A percentile compares a stretch with the other conserved stretches of the same genome.
Evolutionary conservation across 1,140 invertebrate species (phyloP).

Genomic region (Dysdera silvatica): DNA sequence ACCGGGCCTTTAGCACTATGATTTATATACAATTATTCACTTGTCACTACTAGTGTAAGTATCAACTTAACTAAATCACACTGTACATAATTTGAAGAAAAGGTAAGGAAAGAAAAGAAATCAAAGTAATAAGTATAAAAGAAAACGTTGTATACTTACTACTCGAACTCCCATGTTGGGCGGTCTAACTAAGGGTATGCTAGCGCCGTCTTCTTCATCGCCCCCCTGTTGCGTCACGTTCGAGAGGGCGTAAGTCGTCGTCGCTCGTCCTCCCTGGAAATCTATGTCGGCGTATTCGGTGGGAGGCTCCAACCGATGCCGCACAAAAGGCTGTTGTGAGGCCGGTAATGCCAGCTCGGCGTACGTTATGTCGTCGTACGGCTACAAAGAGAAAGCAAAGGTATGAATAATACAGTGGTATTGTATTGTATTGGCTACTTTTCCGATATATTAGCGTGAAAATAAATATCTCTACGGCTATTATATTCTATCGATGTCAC

Average conservation of each 20-base stretch:
- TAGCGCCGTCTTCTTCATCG: slow-evolving; percentile 13
- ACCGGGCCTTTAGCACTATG: too few relatives aligned
- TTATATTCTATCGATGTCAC: too few relatives aligned
- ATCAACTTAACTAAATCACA: too few relatives aligned
- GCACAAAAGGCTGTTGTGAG: slow-evolving; percentile 11
- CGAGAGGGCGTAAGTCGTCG: not conserved
- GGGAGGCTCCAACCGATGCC: slow-evolving; percentile 20
- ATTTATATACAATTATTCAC: too few relatives aligned
- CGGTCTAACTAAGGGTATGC: slow-evolving; percentile 21
- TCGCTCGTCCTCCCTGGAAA: slow-evolving; percentile 23
- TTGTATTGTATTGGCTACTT: too few relatives aligned
- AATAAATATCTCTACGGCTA: too few relatives aligned
- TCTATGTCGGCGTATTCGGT: slow-evolving; percentile 29
- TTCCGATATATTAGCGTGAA: too few relatives aligned
- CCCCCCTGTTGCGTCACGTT: slow-evolving; percentile 7
- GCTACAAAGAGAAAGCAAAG: not conserved
- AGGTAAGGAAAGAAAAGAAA: not conserved
- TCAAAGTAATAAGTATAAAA: not conserved
- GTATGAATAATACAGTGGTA: too few relatives aligned
- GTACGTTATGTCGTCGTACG: slow-evolving; percentile 26
- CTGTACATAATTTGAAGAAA: too few relatives aligned
- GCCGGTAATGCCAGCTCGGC: slow-evolving; percentile 21
- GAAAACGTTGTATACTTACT: too few relatives aligned
- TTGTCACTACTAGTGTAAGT: too few relatives aligned
- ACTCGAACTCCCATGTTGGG: slow-evolving; percentile 18